Evolutionary conservation across 2,888 invertebrate genomes (phyloP).

Genomic region (Eubasilissa splendida): DNA sequence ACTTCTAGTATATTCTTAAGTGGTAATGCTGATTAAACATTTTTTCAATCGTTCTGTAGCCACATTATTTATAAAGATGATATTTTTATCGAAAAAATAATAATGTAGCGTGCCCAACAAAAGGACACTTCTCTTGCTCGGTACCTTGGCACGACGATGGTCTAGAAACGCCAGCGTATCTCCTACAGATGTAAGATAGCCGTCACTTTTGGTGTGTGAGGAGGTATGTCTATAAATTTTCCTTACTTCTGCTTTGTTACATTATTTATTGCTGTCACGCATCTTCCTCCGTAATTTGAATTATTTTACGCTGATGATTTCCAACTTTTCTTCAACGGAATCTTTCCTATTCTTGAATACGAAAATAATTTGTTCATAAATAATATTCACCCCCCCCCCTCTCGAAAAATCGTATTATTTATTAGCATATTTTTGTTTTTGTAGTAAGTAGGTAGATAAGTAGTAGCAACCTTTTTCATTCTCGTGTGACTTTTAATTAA

Average conservation of each 20-base stretch:
- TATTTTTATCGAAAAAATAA: no score
- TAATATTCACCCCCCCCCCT: conserved; percentile 1
- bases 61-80: no score
- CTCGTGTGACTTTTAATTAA: no score
- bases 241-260: conserved; percentile 54
- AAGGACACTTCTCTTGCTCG: conserved; percentile 14
- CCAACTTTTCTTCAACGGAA: conserved; percentile 28
- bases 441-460: no score
- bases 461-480: no score
- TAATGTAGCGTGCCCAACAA: neutral
- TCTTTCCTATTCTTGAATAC: conserved; percentile 7
- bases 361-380: conserved; percentile 24
- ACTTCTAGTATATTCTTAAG: no score
- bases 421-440: no score
- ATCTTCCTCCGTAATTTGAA: conserved; percentile 51
- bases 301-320: conserved; percentile 50
- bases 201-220: conserved; percentile 39
- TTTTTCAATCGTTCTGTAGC: no score
- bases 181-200: conserved; percentile 35
- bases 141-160: neutral
- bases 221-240: conserved; percentile 53
- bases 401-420: no score
- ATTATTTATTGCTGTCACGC: conserved; percentile 52
- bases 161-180: neutral
- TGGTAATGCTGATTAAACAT: no score